These are phyloP conservation scores for Cosmopolites sordidus DNA, from an alignment of 2,888 invertebrate species.

Conservation along the genomic window DNA sequence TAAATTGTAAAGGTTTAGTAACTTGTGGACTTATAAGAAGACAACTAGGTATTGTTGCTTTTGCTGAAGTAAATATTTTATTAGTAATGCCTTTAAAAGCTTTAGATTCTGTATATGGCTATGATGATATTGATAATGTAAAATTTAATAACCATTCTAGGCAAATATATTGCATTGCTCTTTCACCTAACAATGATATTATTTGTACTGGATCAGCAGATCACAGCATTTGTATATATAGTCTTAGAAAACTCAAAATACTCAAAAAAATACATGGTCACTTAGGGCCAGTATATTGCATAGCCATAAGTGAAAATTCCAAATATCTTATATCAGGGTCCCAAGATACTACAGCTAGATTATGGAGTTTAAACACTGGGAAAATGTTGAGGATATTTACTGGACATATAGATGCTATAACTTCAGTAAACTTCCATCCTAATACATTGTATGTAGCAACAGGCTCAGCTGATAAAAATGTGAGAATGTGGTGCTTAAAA, in stretches of 20 bases:
- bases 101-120: conserved; percentile 30
- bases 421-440: conserved; percentile 87
- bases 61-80: conserved; percentile 40
- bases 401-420: conserved; percentile 85
- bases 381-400: conserved; percentile 80
- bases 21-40: conserved; percentile 41
- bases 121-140: conserved; percentile 33
- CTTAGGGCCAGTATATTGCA: conserved; percentile 84
- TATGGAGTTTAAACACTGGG: conserved; percentile 78
- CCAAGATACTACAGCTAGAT: conserved; percentile 72
- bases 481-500: conserved; percentile 82
- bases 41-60: conserved; percentile 37
- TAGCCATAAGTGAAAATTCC: conserved; percentile 66
- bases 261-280: conserved; percentile 63
- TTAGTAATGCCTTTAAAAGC: conserved; percentile 37
- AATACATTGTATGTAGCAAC: conserved; percentile 87
- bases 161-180: conserved; percentile 40
- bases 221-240: conserved; percentile 40
- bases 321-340: conserved; percentile 76
- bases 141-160: conserved; percentile 39
- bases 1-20: conserved; percentile 38
- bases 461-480: conserved; percentile 84
- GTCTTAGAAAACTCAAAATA: conserved; percentile 36
- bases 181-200: conserved; percentile 35
- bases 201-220: conserved; percentile 43